Evolutionary conservation across 2,113 vertebrate species (phyloP), one percentile per base, ranked within the genome.

Genomic region (Eudyptes chrysolophus): DNA sequence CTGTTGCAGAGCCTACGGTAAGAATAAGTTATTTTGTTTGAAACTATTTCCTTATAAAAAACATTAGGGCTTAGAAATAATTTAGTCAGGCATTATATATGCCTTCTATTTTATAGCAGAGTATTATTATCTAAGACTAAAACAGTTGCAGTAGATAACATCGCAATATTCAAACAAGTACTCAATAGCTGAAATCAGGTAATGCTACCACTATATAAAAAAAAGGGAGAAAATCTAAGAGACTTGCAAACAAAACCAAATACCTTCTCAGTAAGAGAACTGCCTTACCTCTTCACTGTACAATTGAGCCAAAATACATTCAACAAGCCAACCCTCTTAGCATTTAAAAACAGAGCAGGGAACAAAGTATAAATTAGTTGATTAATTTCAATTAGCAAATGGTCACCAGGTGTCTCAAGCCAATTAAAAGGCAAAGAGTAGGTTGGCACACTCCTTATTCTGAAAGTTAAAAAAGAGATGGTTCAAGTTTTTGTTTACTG

Each of bases 401-500:
- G 24, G 36, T 61, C 29, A 58, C 13, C 49, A 92, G 21, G 44
- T 76, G 38, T 88, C 25, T 58, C 61, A 29, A 79, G 15, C 14
- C 26, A 64, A 13, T 58, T 64, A 60, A 94, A 84, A 79, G 4
- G 5, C 9, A 71, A 71, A 46, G 26, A 85, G 13, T 40, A 71
- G 5, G 9, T 20, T 48, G 2, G 4, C 3, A 55, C 0, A 10
- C 7, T 19, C 2, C 2, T 72, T 68, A 27, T 64, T 54, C 21
- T 62, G 5, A 44, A 51, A 16, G 4, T 19, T 55, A 38, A 77
- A 72, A 58, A 65, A 19, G 6, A 62, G 16, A 3, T 34, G 4
- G 32, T 34, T 60, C 7, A 68, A 40, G 16, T n/a, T 70, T 86
- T 16, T 83, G 10, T 62, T 48, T 0, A 4, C 8, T 12, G 0